Conservation (phyloP, 35 echinoderm and acorn worm species). For the Ophioderma brevispina region DNA sequence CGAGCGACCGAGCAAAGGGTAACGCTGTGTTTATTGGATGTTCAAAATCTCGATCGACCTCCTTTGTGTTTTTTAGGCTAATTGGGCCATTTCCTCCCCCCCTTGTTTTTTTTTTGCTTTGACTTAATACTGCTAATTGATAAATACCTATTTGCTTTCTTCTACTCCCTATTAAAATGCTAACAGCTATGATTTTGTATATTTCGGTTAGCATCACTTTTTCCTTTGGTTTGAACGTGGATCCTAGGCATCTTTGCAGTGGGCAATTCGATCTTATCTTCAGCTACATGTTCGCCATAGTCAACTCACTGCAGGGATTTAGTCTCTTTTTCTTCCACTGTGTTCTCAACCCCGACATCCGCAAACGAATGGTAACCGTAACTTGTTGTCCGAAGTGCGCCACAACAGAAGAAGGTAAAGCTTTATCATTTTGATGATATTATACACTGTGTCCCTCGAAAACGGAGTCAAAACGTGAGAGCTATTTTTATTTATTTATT, state of each 20-base stretch:
- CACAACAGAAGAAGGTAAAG: not conserved
- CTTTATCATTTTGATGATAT: too few species aligned
- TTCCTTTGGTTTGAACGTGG: slow-evolving; percentile 63
- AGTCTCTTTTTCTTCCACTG: slow-evolving; percentile 79
- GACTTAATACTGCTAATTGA: too few species aligned
- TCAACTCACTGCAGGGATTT: slow-evolving; percentile 72
- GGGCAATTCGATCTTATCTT: slow-evolving; percentile 50
- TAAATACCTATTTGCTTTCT: too few species aligned
- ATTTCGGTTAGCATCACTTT: slow-evolving; percentile 37
- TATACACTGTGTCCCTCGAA: too few species aligned
- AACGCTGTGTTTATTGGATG: too few species aligned
- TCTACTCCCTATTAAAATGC: not conserved
- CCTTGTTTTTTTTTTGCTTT: too few species aligned
- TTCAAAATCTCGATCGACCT: too few species aligned
- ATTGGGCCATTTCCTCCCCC: too few species aligned
- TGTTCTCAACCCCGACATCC: slow-evolving; percentile 54
- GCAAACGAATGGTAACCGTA: slow-evolving; percentile 7
- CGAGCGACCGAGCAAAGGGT: too few species aligned
- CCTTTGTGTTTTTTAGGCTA: too few species aligned
- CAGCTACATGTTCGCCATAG: slow-evolving; percentile 76
- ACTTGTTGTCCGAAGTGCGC: slow-evolving; percentile 30
- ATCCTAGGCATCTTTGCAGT: slow-evolving; percentile 44
- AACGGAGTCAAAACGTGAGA: too few species aligned
- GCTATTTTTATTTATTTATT: too few species aligned
- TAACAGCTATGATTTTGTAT: not conserved